phyloP scores from a whole-genome alignment of 2,888 invertebrate species.

The Oeneis ivallda region DNA sequence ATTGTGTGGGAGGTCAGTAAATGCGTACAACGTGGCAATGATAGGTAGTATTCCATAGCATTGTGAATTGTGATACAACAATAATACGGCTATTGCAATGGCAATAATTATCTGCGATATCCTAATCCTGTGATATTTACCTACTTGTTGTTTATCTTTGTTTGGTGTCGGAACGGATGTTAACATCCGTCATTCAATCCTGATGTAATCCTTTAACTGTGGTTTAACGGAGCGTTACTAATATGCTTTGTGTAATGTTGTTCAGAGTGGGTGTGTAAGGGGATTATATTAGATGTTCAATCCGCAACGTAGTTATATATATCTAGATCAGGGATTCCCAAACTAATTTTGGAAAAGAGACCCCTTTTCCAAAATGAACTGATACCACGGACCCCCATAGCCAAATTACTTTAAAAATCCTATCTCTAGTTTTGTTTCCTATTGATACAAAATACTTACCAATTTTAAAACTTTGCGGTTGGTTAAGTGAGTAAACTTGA shows the following conservation, averaged over 20 bases:
- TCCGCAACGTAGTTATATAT: too few species aligned
- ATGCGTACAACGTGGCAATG: slow-evolving; percentile 2
- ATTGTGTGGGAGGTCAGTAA: slow-evolving; percentile 10
- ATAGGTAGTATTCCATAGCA: slow-evolving; percentile 25
- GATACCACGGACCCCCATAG: too few species aligned
- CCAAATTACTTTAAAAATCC: too few species aligned
- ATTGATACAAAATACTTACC: too few species aligned
- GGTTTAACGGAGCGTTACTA: slow-evolving; percentile 60
- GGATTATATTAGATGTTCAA: too few species aligned
- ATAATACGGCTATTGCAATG: slow-evolving; percentile 16
- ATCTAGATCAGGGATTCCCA: too few species aligned
- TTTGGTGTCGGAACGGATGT: slow-evolving; percentile 57
- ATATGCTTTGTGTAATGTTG: slow-evolving; percentile 4
- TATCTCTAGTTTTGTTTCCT: too few species aligned
- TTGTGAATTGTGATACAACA: slow-evolving; percentile 17
- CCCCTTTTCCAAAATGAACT: too few species aligned
- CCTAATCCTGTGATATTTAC: slow-evolving; percentile 39
- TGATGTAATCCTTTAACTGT: slow-evolving; percentile 60
- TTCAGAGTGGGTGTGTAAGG: neutral
- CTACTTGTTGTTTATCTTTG: slow-evolving; percentile 41
- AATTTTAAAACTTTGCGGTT: too few species aligned
- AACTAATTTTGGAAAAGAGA: too few species aligned
- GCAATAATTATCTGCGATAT: slow-evolving; percentile 32
- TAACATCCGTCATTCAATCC: slow-evolving; percentile 59
- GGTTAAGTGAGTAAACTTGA: too few species aligned